Evolutionary conservation across 2,888 invertebrate genomes (phyloP).

Genomic region (Phengaris alcon): DNA sequence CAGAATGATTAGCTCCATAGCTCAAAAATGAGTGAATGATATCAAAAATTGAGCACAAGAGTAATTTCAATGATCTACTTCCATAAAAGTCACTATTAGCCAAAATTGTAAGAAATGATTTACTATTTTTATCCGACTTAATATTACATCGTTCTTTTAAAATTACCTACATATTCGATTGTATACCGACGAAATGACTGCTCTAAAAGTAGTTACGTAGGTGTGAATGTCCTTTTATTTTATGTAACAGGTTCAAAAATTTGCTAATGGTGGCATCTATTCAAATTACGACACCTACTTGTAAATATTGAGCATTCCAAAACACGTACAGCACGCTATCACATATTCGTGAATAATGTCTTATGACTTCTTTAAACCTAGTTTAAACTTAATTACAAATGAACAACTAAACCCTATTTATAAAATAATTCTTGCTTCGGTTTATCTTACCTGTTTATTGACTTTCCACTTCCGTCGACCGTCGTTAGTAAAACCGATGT

Average conservation of each 20-base stretch:
- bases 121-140: too few species aligned
- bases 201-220: not conserved
- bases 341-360: not conserved
- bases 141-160: not conserved
- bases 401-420: not conserved
- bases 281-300: constrained; percentile 13
- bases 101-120: too few species aligned
- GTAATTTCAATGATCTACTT: too few species aligned
- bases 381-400: not conserved
- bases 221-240: constrained; percentile 19
- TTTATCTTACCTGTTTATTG: too few species aligned
- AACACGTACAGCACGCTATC: not conserved
- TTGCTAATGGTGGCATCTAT: constrained; percentile 20
- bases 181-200: not conserved
- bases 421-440: too few species aligned
- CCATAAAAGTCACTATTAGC: too few species aligned
- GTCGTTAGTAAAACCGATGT: too few species aligned
- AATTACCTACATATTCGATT: not conserved
- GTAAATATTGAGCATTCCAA: constrained; percentile 14
- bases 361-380: not conserved
- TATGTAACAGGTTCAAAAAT: constrained; percentile 15
- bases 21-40: too few species aligned
- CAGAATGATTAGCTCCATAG: too few species aligned
- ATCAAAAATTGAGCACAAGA: too few species aligned
- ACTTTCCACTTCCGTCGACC: too few species aligned